A percentile compares a stretch with the other conserved stretches of the same genome.
Conservation (phyloP, 2,888 invertebrate species). For the Drosophila crucigera region DNA sequence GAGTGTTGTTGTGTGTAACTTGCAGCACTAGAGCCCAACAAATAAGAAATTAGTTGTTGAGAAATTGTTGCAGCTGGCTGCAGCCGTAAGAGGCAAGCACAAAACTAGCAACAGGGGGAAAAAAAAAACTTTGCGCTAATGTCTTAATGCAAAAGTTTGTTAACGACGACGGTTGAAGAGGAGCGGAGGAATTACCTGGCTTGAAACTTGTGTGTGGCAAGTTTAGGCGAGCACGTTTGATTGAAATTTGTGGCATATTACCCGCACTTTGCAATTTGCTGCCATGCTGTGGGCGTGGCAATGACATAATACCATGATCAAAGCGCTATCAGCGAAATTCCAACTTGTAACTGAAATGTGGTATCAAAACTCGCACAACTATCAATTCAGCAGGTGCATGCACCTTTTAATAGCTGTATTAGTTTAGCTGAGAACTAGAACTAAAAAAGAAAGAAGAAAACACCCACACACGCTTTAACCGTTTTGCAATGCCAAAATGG, state of each 20-base stretch:
- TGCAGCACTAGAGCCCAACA: slow-evolving; percentile 72
- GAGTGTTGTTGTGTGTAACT: slow-evolving; percentile 19
- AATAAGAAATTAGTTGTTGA: slow-evolving; percentile 80
- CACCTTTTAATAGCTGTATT: slow-evolving; percentile 36
- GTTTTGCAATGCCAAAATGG: slow-evolving; percentile 49
- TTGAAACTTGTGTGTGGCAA: slow-evolving; percentile 66
- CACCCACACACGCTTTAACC: slow-evolving; percentile 49
- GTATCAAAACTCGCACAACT: slow-evolving; percentile 45
- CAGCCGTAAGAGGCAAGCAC: slow-evolving; percentile 37
- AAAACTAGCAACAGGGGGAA: slow-evolving; percentile 53
- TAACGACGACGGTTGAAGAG: slow-evolving; percentile 28
- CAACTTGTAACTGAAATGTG: slow-evolving; percentile 49
- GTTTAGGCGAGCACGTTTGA: slow-evolving; percentile 77
- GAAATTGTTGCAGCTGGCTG: slow-evolving; percentile 75
- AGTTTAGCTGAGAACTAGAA: slow-evolving; percentile 7
- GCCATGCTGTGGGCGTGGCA: slow-evolving; percentile 13
- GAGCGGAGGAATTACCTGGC: slow-evolving; percentile 45
- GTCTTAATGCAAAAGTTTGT: slow-evolving; percentile 82
- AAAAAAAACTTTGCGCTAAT: slow-evolving; percentile 75
- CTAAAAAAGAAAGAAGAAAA: neutral
- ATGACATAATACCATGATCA: slow-evolving; percentile 56
- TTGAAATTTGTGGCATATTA: slow-evolving; percentile 81
- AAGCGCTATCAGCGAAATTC: slow-evolving; percentile 48
- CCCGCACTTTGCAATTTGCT: slow-evolving; percentile 50
- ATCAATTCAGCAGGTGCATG: slow-evolving; percentile 4